phyloP scores from a whole-genome alignment of 2,797 vertebrate genomes.

The Clarias laeviceps region DNA sequence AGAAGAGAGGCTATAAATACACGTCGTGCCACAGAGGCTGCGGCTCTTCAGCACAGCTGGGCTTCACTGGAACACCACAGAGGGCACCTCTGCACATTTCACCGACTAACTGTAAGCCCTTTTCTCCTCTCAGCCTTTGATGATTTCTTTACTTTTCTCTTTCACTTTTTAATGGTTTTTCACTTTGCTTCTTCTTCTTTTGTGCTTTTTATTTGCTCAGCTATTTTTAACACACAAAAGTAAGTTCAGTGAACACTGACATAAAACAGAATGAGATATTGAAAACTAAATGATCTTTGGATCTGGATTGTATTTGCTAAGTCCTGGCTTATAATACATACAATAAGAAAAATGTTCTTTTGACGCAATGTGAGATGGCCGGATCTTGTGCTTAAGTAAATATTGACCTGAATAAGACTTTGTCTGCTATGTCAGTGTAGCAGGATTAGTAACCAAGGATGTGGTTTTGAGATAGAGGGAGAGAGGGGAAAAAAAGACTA shows the following conservation, averaged over 20 bases:
- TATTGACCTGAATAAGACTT: slow-evolving; percentile 57
- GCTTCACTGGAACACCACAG: slow-evolving; percentile 67
- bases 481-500: neutral
- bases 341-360: slow-evolving; percentile 21
- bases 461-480: slow-evolving; percentile 52
- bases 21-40: slow-evolving; percentile 69
- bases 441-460: slow-evolving; percentile 58
- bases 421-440: slow-evolving; percentile 39
- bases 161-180: slow-evolving; percentile 1
- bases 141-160: slow-evolving; percentile 25
- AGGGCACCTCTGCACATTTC: slow-evolving; percentile 64
- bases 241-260: slow-evolving; percentile 28
- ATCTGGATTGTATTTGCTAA: neutral
- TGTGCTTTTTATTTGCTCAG: slow-evolving; percentile 29
- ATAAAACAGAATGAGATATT: slow-evolving; percentile 11
- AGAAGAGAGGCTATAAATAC: slow-evolving; percentile 70
- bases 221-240: slow-evolving; percentile 33
- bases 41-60: slow-evolving; percentile 74
- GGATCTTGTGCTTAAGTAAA: slow-evolving; percentile 59
- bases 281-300: slow-evolving; percentile 11
- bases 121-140: slow-evolving; percentile 27
- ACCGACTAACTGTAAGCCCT: slow-evolving; percentile 68
- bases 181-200: slow-evolving; percentile 15
- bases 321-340: slow-evolving; percentile 4
- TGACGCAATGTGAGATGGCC: slow-evolving; percentile 43